These are phyloP conservation scores for Philopedon plagiatum DNA, from an alignment of 2,888 invertebrate genomes.

Conservation along the genomic window DNA sequence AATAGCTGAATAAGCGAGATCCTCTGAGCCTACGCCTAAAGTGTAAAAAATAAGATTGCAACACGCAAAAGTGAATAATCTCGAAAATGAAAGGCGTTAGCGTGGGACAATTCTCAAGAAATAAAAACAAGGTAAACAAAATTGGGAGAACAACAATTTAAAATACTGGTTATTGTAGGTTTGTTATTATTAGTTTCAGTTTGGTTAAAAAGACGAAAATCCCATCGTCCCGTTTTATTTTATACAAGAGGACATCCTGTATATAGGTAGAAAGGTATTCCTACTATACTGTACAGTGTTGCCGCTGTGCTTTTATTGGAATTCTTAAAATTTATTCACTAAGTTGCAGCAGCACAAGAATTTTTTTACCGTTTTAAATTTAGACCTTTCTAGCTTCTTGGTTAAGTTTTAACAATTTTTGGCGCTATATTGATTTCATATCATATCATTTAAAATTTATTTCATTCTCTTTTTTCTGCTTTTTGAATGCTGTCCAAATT, in stretches of 20 bases:
- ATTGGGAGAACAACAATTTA: not conserved
- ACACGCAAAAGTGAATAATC: conserved; percentile 33
- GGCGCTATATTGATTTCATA: too few species aligned
- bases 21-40: conserved; percentile 19
- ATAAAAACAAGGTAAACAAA: not conserved
- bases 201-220: not conserved
- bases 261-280: conserved; percentile 35
- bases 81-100: conserved; percentile 33
- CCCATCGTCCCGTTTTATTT: not conserved
- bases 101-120: conserved; percentile 27
- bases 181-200: not conserved
- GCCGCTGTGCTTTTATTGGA: conserved; percentile 1
- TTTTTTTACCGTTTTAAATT: too few species aligned
- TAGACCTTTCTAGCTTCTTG: too few species aligned
- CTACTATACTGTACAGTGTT: conserved; percentile 13
- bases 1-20: too few species aligned
- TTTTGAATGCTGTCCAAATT: too few species aligned
- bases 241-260: conserved; percentile 21
- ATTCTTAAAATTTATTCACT: too few species aligned
- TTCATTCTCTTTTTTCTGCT: too few species aligned
- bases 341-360: too few species aligned
- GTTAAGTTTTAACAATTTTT: too few species aligned
- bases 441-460: too few species aligned
- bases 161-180: not conserved
- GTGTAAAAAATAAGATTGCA: conserved; percentile 28